Evolutionary conservation across 2,797 vertebrate genomes (phyloP), one percentile per base, ranked within the genome.

Genomic region (Aplochiton taeniatus): DNA sequence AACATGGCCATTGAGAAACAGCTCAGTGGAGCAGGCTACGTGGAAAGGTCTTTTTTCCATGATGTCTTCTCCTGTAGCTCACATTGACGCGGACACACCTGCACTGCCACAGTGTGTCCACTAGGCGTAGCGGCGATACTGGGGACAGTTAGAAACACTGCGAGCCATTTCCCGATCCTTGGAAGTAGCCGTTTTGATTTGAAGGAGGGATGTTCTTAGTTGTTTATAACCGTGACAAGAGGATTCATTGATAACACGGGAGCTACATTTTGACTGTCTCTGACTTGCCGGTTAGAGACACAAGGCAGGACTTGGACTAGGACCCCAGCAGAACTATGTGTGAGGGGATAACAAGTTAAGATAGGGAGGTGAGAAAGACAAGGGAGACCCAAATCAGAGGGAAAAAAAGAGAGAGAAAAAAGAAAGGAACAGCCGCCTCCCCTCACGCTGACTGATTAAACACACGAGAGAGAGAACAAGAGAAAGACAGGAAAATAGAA

Each of bases 11-110:
- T 48, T 77, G 74, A 82, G 58, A 70, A 79, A 72, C 77, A 73
- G 68, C 73, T 81, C 79, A 81, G 70, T 54, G 73, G 67, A n/a
- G n/a, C n/a, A 77, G 70, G 69, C 73, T 56, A 70, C 14, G 48
- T 19, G 19, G 9, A 60, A 57, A 52, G 46, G 62, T 43, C 61
- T 41, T 56, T 48, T n/a, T 59, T 65, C 64, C 47, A 75, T 72
- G 46, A 78, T 14, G 51, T 45, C 45, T 45, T 64, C 65, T 17
- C 65, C 48, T 66, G 63, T 46, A 59, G 41, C 18, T 14, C 68
- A 82, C 76, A 31, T 69, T 47, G 76, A 80, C 66, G 10, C 47
- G 61, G 75, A 77, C 75, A 77, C 83, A 77, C 81, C 80, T 80
- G 31, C 31, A 31, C 2, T 3, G 3, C 31, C 31, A 6, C 6